phyloP scores from a whole-genome alignment of 2,113 vertebrate species.

The Cynoglossus semilaevis region DNA sequence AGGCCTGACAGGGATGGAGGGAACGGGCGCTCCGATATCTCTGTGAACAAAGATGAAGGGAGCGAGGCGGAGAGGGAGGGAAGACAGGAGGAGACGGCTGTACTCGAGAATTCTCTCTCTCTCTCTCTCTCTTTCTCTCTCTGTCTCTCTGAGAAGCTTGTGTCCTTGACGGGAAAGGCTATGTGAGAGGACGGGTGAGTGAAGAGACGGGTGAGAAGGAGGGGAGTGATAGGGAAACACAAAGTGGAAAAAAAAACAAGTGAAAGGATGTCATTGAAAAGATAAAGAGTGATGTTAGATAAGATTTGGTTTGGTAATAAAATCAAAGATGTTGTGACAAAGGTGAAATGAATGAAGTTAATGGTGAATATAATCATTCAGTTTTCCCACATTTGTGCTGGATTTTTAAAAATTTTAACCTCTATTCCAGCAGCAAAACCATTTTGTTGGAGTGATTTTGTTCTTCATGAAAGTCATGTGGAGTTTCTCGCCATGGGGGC shows the following conservation, averaged over 20 bases:
- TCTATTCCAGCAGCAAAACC: too few relatives aligned
- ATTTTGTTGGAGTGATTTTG: too few relatives aligned
- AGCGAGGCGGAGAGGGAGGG: conserved; percentile 2
- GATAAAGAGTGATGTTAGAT: conserved; percentile 11
- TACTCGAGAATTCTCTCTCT: conserved; percentile 28
- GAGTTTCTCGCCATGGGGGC: too few relatives aligned
- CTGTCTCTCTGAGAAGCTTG: conserved; percentile 26
- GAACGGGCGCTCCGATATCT: conserved; percentile 31
- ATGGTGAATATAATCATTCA: too few relatives aligned
- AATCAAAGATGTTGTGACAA: conserved; percentile 2
- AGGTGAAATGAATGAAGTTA: conserved; percentile 1
- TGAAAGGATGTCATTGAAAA: conserved; percentile 46
- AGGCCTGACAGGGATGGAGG: conserved; percentile 31
- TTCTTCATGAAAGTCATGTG: too few relatives aligned
- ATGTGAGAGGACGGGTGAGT: conserved; percentile 32
- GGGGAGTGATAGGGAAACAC: conserved; percentile 14
- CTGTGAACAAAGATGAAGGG: conserved; percentile 24
- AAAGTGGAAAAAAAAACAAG: conserved; percentile 43
- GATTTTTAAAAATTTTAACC: too few relatives aligned
- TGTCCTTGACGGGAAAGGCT: conserved; percentile 49
- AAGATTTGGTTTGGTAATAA: too few relatives aligned
- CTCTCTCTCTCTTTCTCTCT: conserved; percentile 9
- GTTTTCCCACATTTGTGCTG: too few relatives aligned
- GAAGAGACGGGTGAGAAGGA: conserved; percentile 33
- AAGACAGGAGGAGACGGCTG: conserved; percentile 24